Percentiles rank a stretch among this genome's conserved stretches.
phyloP scores from a whole-genome alignment of 37 sponge, comb jelly and placozoan genomes.

The Lycopodina hypogea region DNA sequence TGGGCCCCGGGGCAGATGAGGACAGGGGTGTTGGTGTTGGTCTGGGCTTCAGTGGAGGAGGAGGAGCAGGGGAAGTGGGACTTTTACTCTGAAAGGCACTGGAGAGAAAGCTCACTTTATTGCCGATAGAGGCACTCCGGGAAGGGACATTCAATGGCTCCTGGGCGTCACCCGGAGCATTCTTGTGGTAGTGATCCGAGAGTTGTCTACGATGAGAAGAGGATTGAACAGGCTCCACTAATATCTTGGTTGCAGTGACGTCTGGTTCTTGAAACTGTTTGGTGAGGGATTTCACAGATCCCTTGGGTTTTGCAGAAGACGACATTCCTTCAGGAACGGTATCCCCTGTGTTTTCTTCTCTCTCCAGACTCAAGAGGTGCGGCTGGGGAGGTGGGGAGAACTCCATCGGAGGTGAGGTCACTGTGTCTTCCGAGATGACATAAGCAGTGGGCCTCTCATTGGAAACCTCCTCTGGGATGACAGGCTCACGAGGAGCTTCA shows the following conservation, averaged over 20 bases:
- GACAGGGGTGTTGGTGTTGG: background rate
- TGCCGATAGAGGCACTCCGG: constrained; percentile 25
- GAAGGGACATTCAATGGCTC: background rate
- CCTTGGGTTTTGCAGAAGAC: background rate
- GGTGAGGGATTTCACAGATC: constrained; percentile 34
- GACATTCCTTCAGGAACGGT: background rate
- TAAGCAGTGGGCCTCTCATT: background rate
- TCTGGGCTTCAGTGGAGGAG: constrained; percentile 30
- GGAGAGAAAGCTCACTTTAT: constrained; percentile 13
- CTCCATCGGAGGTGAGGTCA: background rate
- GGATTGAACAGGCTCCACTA: constrained; percentile 30
- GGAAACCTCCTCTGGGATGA: background rate
- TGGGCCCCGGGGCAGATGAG: background rate
- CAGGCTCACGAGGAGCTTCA: background rate
- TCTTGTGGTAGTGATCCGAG: background rate
- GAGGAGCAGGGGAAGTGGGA: background rate
- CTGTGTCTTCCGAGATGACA: background rate
- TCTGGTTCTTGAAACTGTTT: constrained; percentile 29
- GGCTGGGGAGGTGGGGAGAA: background rate
- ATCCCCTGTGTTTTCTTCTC: background rate
- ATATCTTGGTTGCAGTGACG: constrained; percentile 11
- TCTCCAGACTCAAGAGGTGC: background rate
- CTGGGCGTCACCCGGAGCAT: background rate
- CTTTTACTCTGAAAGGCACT: constrained; percentile 4
- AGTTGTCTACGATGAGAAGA: constrained; percentile 7